These are phyloP conservation scores for Muscidifurax raptorellus DNA, from an alignment of 1,140 invertebrate genomes.

Conservation along the genomic window DNA sequence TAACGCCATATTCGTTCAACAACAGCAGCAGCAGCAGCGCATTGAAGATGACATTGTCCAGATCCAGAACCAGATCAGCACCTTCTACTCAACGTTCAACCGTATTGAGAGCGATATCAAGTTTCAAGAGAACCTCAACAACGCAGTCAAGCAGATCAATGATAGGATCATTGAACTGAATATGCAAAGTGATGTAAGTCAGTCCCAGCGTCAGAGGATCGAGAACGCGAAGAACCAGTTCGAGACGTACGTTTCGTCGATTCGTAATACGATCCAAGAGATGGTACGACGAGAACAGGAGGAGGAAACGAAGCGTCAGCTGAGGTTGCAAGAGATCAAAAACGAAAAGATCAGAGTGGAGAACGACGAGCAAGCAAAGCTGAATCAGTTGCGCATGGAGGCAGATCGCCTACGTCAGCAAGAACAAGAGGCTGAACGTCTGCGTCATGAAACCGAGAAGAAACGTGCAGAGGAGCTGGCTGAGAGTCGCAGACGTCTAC, in stretches of 20 bases:
- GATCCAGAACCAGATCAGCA: background rate
- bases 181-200: background rate
- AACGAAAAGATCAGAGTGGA: background rate
- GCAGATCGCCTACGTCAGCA: background rate
- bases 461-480: background rate
- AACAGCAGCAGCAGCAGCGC: background rate
- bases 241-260: constrained; percentile 5
- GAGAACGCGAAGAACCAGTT: constrained; percentile 25
- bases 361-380: background rate
- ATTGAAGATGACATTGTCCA: background rate
- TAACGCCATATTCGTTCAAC: background rate
- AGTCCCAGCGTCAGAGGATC: background rate
- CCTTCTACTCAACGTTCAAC: constrained; percentile 26
- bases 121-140: constrained; percentile 22
- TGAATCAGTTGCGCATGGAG: background rate
- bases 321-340: background rate
- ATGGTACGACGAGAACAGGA: background rate
- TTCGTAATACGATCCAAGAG: constrained; percentile 18
- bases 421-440: background rate
- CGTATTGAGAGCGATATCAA: background rate
- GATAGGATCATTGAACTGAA: constrained; percentile 9
- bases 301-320: background rate
- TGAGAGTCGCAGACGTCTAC: background rate
- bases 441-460: background rate
- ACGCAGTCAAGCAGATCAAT: background rate